Evolutionary conservation across 2,888 invertebrate species (phyloP).

Genomic region (Piscicola geometra): DNA sequence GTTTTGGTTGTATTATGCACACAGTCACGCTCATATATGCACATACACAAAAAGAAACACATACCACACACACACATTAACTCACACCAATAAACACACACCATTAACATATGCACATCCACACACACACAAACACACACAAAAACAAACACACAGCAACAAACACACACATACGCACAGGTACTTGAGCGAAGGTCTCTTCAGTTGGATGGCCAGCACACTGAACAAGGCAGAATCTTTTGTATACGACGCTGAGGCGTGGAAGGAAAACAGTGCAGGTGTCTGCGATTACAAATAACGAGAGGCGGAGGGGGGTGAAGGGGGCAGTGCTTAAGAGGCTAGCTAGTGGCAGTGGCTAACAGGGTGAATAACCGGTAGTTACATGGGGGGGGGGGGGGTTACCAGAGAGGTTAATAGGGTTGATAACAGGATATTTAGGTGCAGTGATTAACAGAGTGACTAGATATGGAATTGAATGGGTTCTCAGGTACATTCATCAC

Average conservation of each 20-base stretch:
- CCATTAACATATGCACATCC: not conserved
- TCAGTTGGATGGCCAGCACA: constrained; percentile 87
- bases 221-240: constrained; percentile 81
- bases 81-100: not conserved
- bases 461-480: no score
- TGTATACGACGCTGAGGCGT: constrained; percentile 66
- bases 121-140: not conserved
- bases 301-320: no score
- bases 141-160: not conserved
- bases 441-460: no score
- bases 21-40: no score
- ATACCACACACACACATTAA: not conserved
- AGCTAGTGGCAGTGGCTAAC: constrained; percentile 53
- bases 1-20: no score
- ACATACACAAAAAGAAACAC: no score
- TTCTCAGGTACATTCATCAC: no score
- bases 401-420: no score
- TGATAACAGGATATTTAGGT: no score
- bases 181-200: constrained; percentile 74
- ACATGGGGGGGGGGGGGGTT: no score
- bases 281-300: no score
- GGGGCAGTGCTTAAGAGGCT: constrained; percentile 30
- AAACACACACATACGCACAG: constrained; percentile 42
- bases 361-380: no score
- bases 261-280: constrained; percentile 7